These are phyloP conservation scores for Smutsia temminckii DNA, from an alignment of 2,797 vertebrate genomes.

Conservation along the genomic window DNA sequence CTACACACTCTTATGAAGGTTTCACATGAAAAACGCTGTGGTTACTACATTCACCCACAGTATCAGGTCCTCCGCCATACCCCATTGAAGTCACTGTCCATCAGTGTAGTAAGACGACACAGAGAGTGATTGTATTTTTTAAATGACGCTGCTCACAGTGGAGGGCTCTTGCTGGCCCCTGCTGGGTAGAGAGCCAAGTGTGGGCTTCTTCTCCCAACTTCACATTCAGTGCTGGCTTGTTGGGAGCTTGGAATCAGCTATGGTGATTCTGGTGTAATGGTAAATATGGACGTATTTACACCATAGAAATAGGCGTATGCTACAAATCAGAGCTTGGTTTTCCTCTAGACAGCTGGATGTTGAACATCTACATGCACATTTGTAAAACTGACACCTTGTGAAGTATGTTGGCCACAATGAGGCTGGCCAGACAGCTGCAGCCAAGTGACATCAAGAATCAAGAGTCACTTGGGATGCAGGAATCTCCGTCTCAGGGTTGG, in stretches of 20 bases:
- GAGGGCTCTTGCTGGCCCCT: not conserved
- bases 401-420: not conserved
- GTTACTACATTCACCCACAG: no score
- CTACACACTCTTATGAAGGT: no score
- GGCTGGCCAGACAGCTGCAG: not conserved
- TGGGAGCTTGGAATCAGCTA: not conserved
- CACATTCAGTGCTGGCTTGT: rapidly evolving
- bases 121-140: not conserved
- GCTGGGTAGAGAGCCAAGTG: rapidly evolving
- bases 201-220: not conserved
- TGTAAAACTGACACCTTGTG: not conserved
- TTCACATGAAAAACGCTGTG: no score
- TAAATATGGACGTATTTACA: not conserved
- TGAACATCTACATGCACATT: not conserved
- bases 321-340: not conserved
- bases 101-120: no score
- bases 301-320: not conserved
- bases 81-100: no score
- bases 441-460: not conserved
- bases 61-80: no score
- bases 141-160: not conserved
- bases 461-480: not conserved
- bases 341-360: not conserved
- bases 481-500: not conserved
- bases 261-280: no score